These are phyloP conservation scores for Agrochola circellaris DNA, from an alignment of 2,888 invertebrate genomes.

Conservation along the genomic window DNA sequence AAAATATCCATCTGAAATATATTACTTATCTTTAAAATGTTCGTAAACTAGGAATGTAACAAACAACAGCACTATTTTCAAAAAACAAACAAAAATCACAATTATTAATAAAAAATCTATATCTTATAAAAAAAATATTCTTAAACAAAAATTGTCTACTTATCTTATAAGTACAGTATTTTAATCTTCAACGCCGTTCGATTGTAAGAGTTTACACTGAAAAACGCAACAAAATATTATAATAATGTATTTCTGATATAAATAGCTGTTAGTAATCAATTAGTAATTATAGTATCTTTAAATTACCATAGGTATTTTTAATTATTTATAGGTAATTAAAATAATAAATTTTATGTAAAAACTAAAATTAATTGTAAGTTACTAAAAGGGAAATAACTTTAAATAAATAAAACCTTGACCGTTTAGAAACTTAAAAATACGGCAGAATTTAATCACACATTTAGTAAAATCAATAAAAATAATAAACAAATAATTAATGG, in stretches of 20 bases:
- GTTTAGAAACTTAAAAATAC: neutral
- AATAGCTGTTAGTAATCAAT: neutral
- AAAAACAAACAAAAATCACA: conserved; percentile 30
- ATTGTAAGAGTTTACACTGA: conserved; percentile 79
- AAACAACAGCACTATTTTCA: conserved; percentile 45
- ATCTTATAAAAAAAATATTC: neutral
- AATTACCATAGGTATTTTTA: neutral
- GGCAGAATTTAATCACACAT: neutral
- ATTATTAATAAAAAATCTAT: neutral
- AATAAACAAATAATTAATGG: neutral
- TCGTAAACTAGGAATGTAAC: conserved; percentile 62
- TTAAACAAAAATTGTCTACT: conserved; percentile 35
- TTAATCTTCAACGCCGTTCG: conserved; percentile 69
- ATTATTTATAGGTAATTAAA: neutral
- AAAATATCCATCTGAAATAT: conserved; percentile 42
- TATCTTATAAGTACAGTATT: conserved; percentile 35
- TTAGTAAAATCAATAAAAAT: neutral
- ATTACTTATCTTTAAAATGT: conserved; percentile 10
- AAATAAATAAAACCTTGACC: neutral
- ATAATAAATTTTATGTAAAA: neutral
- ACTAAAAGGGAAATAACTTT: neutral
- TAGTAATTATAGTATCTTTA: neutral
- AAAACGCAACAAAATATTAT: conserved; percentile 59
- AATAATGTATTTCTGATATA: neutral
- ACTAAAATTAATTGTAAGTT: neutral